These are phyloP conservation scores for Calameuta pallipes DNA, from an alignment of 2,888 invertebrate species.

Conservation along the genomic window DNA sequence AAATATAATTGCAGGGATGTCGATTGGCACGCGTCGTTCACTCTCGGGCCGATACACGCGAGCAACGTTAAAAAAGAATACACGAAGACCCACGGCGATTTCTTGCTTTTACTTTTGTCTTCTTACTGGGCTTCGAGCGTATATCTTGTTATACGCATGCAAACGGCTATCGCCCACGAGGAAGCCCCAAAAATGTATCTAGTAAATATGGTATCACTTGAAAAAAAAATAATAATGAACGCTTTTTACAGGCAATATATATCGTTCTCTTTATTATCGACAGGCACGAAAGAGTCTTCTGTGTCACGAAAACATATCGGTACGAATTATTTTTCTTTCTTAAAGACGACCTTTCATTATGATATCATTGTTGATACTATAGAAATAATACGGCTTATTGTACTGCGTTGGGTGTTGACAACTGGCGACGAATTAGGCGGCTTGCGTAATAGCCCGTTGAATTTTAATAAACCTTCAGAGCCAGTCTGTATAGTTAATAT, in stretches of 20 bases:
- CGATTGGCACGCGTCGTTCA: slow-evolving; percentile 7
- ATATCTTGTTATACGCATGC: not conserved
- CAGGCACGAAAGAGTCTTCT: not conserved
- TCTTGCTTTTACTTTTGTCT: too few species aligned
- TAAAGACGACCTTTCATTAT: not conserved
- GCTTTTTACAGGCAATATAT: not conserved
- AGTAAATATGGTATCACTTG: not conserved
- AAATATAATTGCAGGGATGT: slow-evolving; percentile 4
- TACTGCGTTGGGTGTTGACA: not conserved
- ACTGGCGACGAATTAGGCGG: not conserved
- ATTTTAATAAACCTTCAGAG: not conserved
- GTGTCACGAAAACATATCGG: not conserved
- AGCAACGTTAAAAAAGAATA: too few species aligned
- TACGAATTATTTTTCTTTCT: not conserved
- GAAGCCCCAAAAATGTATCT: not conserved
- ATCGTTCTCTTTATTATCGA: not conserved
- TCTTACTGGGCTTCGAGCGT: not conserved
- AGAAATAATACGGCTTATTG: not conserved
- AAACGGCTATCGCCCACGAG: not conserved
- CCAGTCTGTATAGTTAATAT: not conserved
- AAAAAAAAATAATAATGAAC: not conserved
- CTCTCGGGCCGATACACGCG: not conserved
- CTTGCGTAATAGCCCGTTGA: not conserved
- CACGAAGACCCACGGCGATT: too few species aligned
- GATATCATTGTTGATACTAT: not conserved